Percentiles rank a stretch among this genome's conserved stretches.
Evolutionary conservation across 2,888 invertebrate species (phyloP).

Genomic region (Drosophila ochracea): DNA sequence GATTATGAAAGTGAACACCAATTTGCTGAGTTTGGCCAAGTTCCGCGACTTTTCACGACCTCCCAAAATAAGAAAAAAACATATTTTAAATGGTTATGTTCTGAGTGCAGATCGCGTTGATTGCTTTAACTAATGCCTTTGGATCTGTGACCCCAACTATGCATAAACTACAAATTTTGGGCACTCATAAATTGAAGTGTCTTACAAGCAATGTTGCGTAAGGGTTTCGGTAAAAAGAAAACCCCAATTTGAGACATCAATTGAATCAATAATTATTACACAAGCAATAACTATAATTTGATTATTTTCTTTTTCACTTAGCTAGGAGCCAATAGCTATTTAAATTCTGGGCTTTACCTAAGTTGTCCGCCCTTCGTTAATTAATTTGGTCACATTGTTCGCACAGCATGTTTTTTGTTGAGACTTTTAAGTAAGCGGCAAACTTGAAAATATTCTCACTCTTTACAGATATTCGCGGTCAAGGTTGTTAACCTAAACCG

Average conservation of each 20-base stretch:
- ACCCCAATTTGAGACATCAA: neutral
- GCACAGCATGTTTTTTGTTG: neutral
- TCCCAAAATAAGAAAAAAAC: slow-evolving; percentile 9
- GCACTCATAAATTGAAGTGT: neutral
- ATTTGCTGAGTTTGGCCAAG: slow-evolving; percentile 46
- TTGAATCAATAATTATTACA: neutral
- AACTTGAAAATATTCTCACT: slow-evolving; percentile 32
- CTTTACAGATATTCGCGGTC: slow-evolving; percentile 64
- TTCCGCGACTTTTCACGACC: slow-evolving; percentile 47
- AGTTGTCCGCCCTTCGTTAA: neutral
- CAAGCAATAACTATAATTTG: neutral
- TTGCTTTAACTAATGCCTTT: slow-evolving; percentile 52
- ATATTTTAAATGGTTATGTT: slow-evolving; percentile 12
- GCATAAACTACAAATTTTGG: slow-evolving; percentile 26
- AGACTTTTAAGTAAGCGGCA: no score
- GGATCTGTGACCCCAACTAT: slow-evolving; percentile 50
- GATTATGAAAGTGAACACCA: slow-evolving; percentile 21
- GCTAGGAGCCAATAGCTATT: neutral
- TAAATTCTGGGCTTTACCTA: neutral
- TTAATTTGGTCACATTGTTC: neutral
- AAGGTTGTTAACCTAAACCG: slow-evolving; percentile 72
- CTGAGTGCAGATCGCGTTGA: slow-evolving; percentile 42
- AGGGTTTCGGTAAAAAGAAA: neutral
- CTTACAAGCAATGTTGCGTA: slow-evolving; percentile 23
- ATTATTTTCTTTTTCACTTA: neutral